Evolutionary conservation across 2,888 invertebrate species (phyloP).

Genomic region (Tenthredo amoena): DNA sequence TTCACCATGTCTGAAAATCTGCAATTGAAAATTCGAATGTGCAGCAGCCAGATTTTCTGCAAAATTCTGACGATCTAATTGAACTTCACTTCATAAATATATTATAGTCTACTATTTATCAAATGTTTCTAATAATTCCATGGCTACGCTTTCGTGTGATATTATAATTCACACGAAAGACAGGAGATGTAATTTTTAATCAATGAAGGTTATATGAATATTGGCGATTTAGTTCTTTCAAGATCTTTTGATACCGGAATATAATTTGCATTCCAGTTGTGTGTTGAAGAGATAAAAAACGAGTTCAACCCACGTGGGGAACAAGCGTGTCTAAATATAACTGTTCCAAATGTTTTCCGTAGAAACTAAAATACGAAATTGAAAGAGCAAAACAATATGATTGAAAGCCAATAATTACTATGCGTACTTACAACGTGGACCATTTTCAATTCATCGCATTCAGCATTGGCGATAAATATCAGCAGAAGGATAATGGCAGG

Average conservation of each 20-base stretch:
- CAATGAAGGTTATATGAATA: not conserved
- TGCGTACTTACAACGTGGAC: slow-evolving; percentile 37
- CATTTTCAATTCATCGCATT: slow-evolving; percentile 18
- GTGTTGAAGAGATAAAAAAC: not conserved
- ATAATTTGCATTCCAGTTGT: not conserved
- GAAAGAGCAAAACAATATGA: not conserved
- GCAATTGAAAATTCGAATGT: not conserved
- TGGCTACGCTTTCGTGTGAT: no score
- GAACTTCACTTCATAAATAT: not conserved
- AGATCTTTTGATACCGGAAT: not conserved
- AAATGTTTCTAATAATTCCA: not conserved
- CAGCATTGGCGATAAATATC: not conserved
- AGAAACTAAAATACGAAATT: not conserved
- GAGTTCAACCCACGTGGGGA: not conserved
- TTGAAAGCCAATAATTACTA: not conserved
- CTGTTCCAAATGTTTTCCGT: not conserved
- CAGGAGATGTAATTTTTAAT: not conserved
- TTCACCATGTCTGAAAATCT: slow-evolving; percentile 59
- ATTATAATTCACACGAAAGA: not conserved
- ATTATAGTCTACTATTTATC: not conserved
- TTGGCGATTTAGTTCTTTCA: not conserved
- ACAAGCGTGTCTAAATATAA: not conserved
- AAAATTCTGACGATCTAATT: not conserved
- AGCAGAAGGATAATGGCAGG: not conserved
- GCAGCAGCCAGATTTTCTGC: not conserved